Conservation (phyloP, 2,888 invertebrate genomes). For the Geotrupes spiniger region DNA sequence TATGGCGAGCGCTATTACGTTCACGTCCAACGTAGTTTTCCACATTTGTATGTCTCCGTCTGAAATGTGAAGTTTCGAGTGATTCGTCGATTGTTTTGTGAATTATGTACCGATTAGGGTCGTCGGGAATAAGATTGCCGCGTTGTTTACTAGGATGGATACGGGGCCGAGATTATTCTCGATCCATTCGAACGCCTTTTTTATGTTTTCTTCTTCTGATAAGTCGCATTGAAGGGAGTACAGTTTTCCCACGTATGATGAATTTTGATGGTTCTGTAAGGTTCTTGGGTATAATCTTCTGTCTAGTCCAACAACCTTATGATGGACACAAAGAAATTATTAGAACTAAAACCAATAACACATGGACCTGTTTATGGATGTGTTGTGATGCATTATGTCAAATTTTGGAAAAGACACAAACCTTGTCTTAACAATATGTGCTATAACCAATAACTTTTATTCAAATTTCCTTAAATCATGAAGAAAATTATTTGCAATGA, state of each 20-base stretch:
- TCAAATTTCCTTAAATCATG: too few relatives aligned
- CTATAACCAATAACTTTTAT: too few relatives aligned
- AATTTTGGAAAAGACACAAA: too few relatives aligned
- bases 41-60: conserved; percentile 28
- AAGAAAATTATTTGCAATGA: too few relatives aligned
- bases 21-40: conserved; percentile 30
- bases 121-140: conserved; percentile 22
- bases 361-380: too few relatives aligned
- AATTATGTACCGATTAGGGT: conserved; percentile 16
- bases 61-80: conserved; percentile 4
- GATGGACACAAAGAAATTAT: too few relatives aligned
- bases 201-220: conserved; percentile 24
- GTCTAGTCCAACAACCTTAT: not conserved
- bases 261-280: not conserved
- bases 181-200: conserved; percentile 27
- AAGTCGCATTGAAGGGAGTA: conserved; percentile 26
- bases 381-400: too few relatives aligned
- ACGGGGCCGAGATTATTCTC: conserved; percentile 25
- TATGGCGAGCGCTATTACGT: conserved; percentile 29
- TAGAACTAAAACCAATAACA: too few relatives aligned
- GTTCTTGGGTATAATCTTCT: not conserved
- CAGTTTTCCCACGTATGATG: conserved; percentile 19
- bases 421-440: too few relatives aligned
- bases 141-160: conserved; percentile 29
- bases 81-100: not conserved